These are phyloP conservation scores for Dasysyrphus tricinctus DNA, from an alignment of 2,888 invertebrate species.

Conservation along the genomic window DNA sequence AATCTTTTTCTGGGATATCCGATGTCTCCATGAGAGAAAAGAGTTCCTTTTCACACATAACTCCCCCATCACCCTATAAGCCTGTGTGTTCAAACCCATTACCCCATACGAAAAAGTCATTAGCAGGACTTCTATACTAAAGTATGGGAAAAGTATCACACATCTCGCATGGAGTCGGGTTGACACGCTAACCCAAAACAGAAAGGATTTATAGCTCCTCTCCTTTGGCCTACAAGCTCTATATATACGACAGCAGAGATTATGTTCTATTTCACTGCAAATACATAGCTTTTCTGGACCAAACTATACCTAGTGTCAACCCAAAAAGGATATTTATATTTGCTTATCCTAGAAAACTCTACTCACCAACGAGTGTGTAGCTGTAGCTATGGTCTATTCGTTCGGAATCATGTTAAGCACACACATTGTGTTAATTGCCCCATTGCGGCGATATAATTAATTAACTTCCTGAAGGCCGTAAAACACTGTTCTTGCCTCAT, in stretches of 20 bases:
- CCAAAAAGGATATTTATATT: slow-evolving; percentile 42
- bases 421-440: slow-evolving; percentile 58
- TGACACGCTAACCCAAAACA: slow-evolving; percentile 17
- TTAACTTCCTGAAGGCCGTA: slow-evolving; percentile 55
- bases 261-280: slow-evolving; percentile 15
- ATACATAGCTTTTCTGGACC: slow-evolving; percentile 1
- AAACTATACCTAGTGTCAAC: slow-evolving; percentile 39
- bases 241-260: slow-evolving; percentile 45
- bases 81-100: neutral
- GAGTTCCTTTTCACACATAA: neutral
- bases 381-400: neutral
- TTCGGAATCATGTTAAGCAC: slow-evolving; percentile 59
- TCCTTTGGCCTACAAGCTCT: slow-evolving; percentile 1
- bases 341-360: slow-evolving; percentile 42
- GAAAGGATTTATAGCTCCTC: slow-evolving; percentile 45
- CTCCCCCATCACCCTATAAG: neutral
- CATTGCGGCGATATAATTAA: slow-evolving; percentile 63
- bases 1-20: slow-evolving; percentile 29
- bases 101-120: slow-evolving; percentile 46
- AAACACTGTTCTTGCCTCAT: slow-evolving; percentile 39
- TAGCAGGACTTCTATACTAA: slow-evolving; percentile 31
- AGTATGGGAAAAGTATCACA: slow-evolving; percentile 30
- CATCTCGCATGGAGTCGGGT: neutral
- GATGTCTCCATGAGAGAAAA: slow-evolving; percentile 20
- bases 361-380: neutral